Evolutionary conservation across 2,113 vertebrate species (phyloP), one percentile per base, ranked within the genome.

Genomic region (Trogon surrucura): DNA sequence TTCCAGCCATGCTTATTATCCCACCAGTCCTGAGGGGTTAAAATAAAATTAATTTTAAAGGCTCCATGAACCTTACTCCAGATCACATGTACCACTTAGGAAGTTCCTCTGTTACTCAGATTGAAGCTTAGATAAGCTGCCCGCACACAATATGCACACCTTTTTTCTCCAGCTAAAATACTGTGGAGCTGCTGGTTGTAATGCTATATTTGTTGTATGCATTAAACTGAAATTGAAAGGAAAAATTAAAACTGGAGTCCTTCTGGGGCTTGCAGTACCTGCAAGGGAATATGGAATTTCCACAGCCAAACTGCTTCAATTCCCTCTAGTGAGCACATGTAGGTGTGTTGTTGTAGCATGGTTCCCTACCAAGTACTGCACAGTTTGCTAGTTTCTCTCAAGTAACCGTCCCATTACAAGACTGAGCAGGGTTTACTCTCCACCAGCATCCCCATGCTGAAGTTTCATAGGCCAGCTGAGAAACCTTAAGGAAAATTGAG

Each of bases 11-110:
- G 60, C 47, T 71, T 85, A 2, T 94, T 95, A 83, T 45, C 38
- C 51, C 3, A 3, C 62, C 3, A 1, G n/a, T 85, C 60, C 90
- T 77, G 47, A 70, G 21, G 4, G 3, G 16, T 74, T 94, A 41
- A 70, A 85, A 70, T 75, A 74, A 93, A 88, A 84, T 73, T 44
- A 60, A 54, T 88, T 94, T 61, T 61, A 80, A 77, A 88, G 66
- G 44, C 38, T 90, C 34, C 30, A 32, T 47, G 64, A 74, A 88
- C n/a, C 72, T 82, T 53, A 25, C 51, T 85, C 21, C 30, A 25
- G 57, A 45, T 85, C 87, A 70, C 0, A 0, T 0, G 6, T 77
- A 50, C 66, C 65, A 47, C 1, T 92, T 72, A 91, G 82, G 62
- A 66, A 77, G 58, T 72, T 87, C 26, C 81, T 47, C 47, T 79